These are phyloP conservation scores for Noctua comes DNA, from an alignment of 2,888 invertebrate genomes.

Conservation along the genomic window DNA sequence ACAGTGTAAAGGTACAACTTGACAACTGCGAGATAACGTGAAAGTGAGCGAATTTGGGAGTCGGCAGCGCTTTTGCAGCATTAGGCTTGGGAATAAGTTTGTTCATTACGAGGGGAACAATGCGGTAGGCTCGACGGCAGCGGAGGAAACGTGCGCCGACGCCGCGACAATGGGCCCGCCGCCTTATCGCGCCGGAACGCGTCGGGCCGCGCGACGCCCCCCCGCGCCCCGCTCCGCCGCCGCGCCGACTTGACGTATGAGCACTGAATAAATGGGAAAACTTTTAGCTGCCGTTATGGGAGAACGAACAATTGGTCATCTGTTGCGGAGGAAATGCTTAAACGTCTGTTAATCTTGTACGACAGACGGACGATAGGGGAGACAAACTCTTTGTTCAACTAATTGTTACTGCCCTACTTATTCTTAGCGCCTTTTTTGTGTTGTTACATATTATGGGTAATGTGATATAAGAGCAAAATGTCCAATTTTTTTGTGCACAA, in stretches of 20 bases:
- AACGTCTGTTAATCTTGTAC: slow-evolving; percentile 83
- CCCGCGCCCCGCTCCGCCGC: slow-evolving; percentile 59
- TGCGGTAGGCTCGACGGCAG: slow-evolving; percentile 87
- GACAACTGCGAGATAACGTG: slow-evolving; percentile 85
- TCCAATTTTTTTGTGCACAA: slow-evolving; percentile 16
- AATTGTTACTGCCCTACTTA: slow-evolving; percentile 73
- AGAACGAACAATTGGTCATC: slow-evolving; percentile 90
- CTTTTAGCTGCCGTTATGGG: slow-evolving; percentile 87
- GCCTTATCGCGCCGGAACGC: slow-evolving; percentile 90
- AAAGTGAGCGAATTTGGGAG: slow-evolving; percentile 84
- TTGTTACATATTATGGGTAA: slow-evolving; percentile 16
- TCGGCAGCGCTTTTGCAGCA: slow-evolving; percentile 80
- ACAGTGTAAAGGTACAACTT: slow-evolving; percentile 69
- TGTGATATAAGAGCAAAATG: neutral
- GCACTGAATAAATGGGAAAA: slow-evolving; percentile 90
- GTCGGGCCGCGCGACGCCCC: slow-evolving; percentile 73
- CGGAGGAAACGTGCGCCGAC: slow-evolving; percentile 90
- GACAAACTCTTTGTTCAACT: slow-evolving; percentile 71
- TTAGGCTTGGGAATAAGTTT: slow-evolving; percentile 89
- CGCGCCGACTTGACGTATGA: slow-evolving; percentile 85
- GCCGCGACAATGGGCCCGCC: slow-evolving; percentile 87
- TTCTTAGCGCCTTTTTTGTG: slow-evolving; percentile 35
- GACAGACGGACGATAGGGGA: slow-evolving; percentile 72
- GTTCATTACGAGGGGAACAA: slow-evolving; percentile 89
- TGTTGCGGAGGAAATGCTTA: slow-evolving; percentile 83